Base-by-base conservation (phyloP, 2,797 vertebrate species). In the Columba guinea region DNA sequence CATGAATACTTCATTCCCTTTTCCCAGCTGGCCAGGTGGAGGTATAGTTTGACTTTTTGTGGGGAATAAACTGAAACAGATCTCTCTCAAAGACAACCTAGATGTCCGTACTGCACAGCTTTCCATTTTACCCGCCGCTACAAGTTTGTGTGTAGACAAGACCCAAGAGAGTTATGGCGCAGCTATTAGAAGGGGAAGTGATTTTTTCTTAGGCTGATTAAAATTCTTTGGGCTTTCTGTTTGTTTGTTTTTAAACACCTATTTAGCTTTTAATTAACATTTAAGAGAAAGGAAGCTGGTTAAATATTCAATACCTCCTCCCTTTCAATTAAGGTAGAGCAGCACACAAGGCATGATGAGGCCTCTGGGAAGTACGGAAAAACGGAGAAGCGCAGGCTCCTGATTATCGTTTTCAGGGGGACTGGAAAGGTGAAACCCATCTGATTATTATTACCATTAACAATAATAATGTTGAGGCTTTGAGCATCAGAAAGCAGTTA, bases 221-320 rank as follows among this genome's bases (percentile, higher is more conserved):
- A 94, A 95, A 96, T 96, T 96, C 89, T 93, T 97, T 87, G 90
- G 81, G 71, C 89, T 96, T 94, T 95, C 87, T 95, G 84, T 95
- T 96, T 95, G 90, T 91, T 90, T 89, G 95, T 96, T 97, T 96
- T 96, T 96, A 96, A 96, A 93, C 95, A 96, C 91, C 82, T 96
- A 97, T 96, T 97, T 97, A 89, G 94, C 94, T 96, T 95, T 96
- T 96, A 96, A 97, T 97, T 96, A 96, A 96, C 94, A 88, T 92
- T 88, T 93, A 95, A 94, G 94, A 86, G 95, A 96, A 96, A 89
- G 91, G 91, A 94, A 95, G 87, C 87, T 92, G 64, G 86, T 97
- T 97, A 97, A 97, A 96, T 96, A 96, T 96, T 96, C 94, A 97
- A 91, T 94, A 96, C 94, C 92, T 93, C 95, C 94, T 96, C 96